Conservation (phyloP, 2,797 vertebrate species). For the Percopsis omiscomaycus region DNA sequence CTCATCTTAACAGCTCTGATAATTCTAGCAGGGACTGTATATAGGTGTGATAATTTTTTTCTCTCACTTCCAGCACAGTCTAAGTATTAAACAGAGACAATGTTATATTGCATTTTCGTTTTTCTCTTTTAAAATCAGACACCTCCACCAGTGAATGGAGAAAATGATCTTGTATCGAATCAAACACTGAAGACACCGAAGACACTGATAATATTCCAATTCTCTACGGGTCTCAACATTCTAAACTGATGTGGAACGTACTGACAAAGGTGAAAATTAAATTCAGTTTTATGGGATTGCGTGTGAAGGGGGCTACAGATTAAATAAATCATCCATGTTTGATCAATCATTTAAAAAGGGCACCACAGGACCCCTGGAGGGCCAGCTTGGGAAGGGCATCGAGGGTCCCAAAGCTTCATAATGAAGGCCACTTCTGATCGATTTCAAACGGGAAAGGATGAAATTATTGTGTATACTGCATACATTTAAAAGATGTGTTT, state of each 20-base stretch:
- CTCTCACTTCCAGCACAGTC: neutral
- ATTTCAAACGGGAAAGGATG: conserved; percentile 7
- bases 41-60: neutral
- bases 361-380: conserved; percentile 13
- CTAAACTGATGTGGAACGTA: neutral
- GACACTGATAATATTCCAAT: neutral
- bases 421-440: conserved; percentile 5
- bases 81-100: neutral
- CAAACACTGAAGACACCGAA: no score
- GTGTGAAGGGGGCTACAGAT: conserved; percentile 8
- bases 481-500: no score
- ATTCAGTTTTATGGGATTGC: neutral
- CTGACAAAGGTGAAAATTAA: conserved; percentile 9
- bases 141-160: neutral
- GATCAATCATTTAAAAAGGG: conserved; percentile 26
- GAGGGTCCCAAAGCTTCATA: neutral
- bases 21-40: neutral
- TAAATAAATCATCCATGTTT: conserved; percentile 11
- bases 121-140: no score
- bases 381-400: neutral
- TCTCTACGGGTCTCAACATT: neutral
- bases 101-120: neutral
- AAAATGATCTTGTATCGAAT: neutral
- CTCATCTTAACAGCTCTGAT: neutral
- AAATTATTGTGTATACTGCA: neutral